Evolutionary conservation across 2,113 vertebrate species (phyloP).

Genomic region (Microtus montanus): DNA sequence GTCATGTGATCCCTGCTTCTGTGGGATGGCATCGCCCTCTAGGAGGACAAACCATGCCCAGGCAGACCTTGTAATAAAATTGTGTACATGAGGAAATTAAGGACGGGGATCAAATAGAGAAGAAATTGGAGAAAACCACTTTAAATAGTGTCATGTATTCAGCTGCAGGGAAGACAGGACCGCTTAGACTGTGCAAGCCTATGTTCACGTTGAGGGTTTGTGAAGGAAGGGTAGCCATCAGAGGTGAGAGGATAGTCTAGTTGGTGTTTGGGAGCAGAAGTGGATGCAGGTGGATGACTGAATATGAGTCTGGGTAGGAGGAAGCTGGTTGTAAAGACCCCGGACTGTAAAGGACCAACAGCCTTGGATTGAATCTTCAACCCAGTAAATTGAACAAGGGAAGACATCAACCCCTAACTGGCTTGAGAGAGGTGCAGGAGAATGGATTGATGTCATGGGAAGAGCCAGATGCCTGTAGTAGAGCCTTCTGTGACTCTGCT

Average conservation of each 20-base stretch:
- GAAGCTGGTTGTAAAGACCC: not conserved
- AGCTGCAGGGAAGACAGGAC: not conserved
- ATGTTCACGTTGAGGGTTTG: not conserved
- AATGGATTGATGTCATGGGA: not conserved
- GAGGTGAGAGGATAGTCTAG: not conserved
- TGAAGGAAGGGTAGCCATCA: not conserved
- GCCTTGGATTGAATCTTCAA: slow-evolving; percentile 39
- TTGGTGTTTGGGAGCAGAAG: not conserved
- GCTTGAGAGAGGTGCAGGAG: not conserved
- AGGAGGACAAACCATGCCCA: not conserved
- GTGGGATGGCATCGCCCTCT: not conserved
- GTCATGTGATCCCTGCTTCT: not conserved
- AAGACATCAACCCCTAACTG: slow-evolving; percentile 16
- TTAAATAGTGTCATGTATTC: not conserved
- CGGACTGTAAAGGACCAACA: not conserved
- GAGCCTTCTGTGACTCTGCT: slow-evolving; percentile 31
- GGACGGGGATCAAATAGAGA: not conserved
- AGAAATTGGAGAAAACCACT: slow-evolving; percentile 26
- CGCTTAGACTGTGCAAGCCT: not conserved
- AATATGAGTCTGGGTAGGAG: not conserved
- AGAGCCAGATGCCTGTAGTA: not conserved
- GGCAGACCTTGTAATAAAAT: slow-evolving; percentile 3
- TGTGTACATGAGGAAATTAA: not conserved
- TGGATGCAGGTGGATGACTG: not conserved
- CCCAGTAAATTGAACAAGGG: not conserved